These are phyloP conservation scores for Nansenia antarctica DNA, from an alignment of 2,113 vertebrate genomes.

Conservation along the genomic window DNA sequence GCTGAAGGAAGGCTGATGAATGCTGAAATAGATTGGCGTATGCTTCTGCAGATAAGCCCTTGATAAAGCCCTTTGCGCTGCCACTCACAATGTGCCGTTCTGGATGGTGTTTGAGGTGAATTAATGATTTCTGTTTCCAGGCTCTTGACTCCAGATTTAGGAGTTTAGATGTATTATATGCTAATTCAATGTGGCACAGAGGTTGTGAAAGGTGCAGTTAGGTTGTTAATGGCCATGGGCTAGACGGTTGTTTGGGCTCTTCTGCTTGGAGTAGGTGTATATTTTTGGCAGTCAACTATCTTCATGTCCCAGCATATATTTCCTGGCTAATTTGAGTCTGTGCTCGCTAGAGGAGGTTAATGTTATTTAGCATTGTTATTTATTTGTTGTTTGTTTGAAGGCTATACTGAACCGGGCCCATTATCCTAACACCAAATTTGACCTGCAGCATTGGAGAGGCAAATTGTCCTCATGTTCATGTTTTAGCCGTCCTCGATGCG, in stretches of 20 bases:
- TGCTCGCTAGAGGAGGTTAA: background rate
- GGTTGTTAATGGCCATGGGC: background rate
- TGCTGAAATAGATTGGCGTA: constrained; percentile 8
- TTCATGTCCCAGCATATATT: background rate
- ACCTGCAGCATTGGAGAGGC: background rate
- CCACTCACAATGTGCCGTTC: too few species aligned
- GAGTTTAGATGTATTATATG: background rate
- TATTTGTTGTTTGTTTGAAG: too few species aligned
- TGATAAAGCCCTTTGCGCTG: background rate
- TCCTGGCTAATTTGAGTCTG: background rate
- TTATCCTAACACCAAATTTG: too few species aligned
- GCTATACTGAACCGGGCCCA: background rate
- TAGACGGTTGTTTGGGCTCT: background rate
- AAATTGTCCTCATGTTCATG: background rate
- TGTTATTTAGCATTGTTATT: too few species aligned
- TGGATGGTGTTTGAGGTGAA: background rate
- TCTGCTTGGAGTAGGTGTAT: too few species aligned
- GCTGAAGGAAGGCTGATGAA: constrained; percentile 11
- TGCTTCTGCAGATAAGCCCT: too few species aligned
- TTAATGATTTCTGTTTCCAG: background rate
- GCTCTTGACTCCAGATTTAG: background rate
- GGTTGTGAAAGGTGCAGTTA: background rate
- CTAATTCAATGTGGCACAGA: background rate
- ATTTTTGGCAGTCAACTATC: background rate
- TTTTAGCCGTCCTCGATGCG: constrained; percentile 5